These are phyloP conservation scores for Aromia moschata DNA, from an alignment of 2,888 invertebrate genomes.

Conservation along the genomic window DNA sequence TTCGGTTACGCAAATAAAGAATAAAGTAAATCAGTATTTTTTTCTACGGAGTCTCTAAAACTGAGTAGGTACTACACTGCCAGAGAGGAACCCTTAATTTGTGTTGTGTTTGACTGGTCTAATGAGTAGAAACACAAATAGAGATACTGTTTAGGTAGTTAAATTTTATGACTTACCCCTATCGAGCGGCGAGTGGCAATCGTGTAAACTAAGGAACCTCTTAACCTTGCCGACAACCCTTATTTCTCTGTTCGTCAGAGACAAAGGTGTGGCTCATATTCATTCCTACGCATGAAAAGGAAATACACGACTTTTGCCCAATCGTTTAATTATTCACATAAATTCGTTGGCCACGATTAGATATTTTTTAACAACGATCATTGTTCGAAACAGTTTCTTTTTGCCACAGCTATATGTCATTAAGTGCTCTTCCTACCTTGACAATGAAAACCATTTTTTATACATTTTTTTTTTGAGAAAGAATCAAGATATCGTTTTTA, in stretches of 20 bases:
- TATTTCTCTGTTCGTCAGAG: slow-evolving; percentile 42
- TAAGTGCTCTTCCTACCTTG: no score
- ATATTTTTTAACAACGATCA: no score
- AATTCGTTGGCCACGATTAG: slow-evolving; percentile 31
- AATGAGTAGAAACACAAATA: slow-evolving; percentile 36
- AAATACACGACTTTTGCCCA: slow-evolving; percentile 31
- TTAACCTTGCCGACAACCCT: slow-evolving; percentile 47
- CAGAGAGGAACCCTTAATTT: slow-evolving; percentile 27
- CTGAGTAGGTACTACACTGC: no score
- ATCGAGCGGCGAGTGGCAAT: slow-evolving; percentile 49
- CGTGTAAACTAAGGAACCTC: slow-evolving; percentile 52
- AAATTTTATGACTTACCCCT: slow-evolving; percentile 50
- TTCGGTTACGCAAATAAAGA: no score
- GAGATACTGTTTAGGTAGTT: slow-evolving; percentile 47
- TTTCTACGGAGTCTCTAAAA: no score
- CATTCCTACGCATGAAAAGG: slow-evolving; percentile 36
- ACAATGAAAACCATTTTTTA: no score
- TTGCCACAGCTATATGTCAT: no score
- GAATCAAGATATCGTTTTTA: no score
- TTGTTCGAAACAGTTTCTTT: no score
- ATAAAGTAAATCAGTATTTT: no score
- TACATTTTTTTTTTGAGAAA: no score
- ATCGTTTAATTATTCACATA: slow-evolving; percentile 40
- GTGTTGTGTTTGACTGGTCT: slow-evolving; percentile 28
- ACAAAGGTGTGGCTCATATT: slow-evolving; percentile 41